phyloP scores from a whole-genome alignment of 2,797 vertebrate species.

The Periparus ater region DNA sequence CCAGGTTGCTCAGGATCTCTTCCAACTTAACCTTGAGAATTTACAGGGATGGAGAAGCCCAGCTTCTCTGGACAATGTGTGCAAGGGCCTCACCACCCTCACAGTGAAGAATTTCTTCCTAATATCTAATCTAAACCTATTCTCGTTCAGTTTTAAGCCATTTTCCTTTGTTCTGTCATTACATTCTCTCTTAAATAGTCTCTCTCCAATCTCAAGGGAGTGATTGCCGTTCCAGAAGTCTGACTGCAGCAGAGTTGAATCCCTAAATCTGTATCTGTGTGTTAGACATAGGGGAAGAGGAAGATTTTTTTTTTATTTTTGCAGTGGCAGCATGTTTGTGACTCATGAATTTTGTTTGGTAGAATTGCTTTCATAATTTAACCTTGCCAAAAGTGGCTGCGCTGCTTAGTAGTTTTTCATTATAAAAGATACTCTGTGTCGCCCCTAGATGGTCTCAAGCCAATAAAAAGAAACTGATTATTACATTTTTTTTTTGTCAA shows the following conservation, averaged over 20 bases:
- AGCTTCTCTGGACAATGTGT: neutral
- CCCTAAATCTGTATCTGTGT: neutral
- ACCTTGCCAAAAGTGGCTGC: neutral
- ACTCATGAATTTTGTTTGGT: conserved; percentile 30
- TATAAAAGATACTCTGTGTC: conserved; percentile 35
- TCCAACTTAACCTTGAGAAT: neutral
- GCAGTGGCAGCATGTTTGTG: neutral
- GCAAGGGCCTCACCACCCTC: neutral
- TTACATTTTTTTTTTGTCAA: conserved; percentile 17
- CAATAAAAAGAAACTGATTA: conserved; percentile 58
- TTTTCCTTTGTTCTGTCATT: neutral
- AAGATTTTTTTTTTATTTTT: neutral
- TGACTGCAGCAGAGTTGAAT: neutral
- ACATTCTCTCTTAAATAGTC: neutral
- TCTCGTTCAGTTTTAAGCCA: neutral
- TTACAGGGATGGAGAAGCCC: neutral
- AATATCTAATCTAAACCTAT: neutral
- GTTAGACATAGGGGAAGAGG: neutral
- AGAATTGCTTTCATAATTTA: conserved; percentile 61
- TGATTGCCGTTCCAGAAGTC: neutral
- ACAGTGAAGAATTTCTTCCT: neutral
- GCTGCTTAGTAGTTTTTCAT: conserved; percentile 30
- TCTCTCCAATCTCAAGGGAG: neutral
- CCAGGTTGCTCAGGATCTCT: neutral
- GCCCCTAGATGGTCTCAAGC: neutral